These are phyloP conservation scores for Esox lucius DNA, from an alignment of 2,797 vertebrate species.

Conservation along the genomic window DNA sequence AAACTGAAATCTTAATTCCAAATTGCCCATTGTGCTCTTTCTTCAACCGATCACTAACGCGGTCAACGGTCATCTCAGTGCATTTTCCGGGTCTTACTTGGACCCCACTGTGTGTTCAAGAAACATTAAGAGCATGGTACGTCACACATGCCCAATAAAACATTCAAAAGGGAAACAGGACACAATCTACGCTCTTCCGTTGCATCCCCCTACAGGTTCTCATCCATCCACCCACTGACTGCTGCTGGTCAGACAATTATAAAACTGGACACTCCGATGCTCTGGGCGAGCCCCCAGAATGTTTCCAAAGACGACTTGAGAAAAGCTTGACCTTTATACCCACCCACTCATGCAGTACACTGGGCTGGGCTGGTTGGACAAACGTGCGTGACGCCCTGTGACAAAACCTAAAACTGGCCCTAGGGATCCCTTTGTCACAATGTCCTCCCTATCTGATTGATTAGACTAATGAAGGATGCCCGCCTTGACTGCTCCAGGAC, in stretches of 20 bases:
- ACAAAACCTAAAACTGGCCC: slow-evolving; percentile 64
- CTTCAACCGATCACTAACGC: background rate
- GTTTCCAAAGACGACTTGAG: background rate
- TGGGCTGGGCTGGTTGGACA: slow-evolving; percentile 36
- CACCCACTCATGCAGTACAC: slow-evolving; percentile 1
- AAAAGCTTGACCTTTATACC: slow-evolving; percentile 42
- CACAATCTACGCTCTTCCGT: background rate
- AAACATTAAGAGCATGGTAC: background rate
- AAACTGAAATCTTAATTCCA: background rate
- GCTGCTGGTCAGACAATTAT: background rate
- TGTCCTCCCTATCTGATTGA: slow-evolving; percentile 50
- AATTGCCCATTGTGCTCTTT: background rate
- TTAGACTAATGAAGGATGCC: slow-evolving; percentile 59
- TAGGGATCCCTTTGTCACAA: slow-evolving; percentile 56
- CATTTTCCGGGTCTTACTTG: background rate
- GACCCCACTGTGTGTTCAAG: background rate
- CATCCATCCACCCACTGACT: background rate
- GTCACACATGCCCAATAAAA: background rate
- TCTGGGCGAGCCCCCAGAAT: background rate
- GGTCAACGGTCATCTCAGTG: background rate
- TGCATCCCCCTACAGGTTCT: background rate
- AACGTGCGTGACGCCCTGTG: slow-evolving; percentile 61
- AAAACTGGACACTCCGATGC: background rate
- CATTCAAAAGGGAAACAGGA: background rate
- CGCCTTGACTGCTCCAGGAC: slow-evolving; percentile 30